Conservation (phyloP, 2,888 invertebrate genomes). For the Elaeidobius kamerunicus region DNA sequence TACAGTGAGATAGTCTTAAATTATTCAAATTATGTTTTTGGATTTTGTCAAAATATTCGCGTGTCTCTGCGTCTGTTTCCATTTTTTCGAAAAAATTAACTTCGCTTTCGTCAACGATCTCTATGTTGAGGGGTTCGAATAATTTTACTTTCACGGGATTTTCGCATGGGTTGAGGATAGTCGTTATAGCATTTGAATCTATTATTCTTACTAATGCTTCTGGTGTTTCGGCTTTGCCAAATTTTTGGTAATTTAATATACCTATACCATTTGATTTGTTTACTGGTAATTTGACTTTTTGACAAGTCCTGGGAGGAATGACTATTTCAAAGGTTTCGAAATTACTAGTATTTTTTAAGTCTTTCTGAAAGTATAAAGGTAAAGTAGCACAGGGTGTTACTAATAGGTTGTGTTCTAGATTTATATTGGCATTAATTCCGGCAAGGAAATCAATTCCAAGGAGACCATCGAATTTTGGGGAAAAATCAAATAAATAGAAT, state of each 20-base stretch:
- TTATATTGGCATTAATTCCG: slow-evolving; percentile 2
- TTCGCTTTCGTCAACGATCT: too few relatives aligned
- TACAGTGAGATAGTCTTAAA: slow-evolving; percentile 7
- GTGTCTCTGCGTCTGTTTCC: background rate
- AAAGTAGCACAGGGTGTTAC: too few relatives aligned
- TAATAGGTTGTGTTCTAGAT: too few relatives aligned
- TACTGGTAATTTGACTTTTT: slow-evolving; percentile 11
- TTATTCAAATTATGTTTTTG: slow-evolving; percentile 20
- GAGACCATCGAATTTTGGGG: slow-evolving; percentile 16
- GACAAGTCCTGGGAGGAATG: slow-evolving; percentile 7
- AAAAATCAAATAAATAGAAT: slow-evolving; percentile 20
- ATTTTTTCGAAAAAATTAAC: too few relatives aligned
- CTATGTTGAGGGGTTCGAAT: background rate
- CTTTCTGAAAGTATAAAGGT: background rate
- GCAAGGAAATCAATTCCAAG: slow-evolving; percentile 14
- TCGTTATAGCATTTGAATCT: background rate
- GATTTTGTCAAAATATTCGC: slow-evolving; percentile 6
- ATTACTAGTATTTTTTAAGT: background rate
- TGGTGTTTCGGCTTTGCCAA: slow-evolving; percentile 12
- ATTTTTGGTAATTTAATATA: slow-evolving; percentile 11
- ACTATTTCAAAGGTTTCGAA: slow-evolving; percentile 3
- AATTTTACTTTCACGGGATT: slow-evolving; percentile 11
- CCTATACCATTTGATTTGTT: slow-evolving; percentile 8
- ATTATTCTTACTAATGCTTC: slow-evolving; percentile 11
- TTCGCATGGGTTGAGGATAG: background rate